Evolutionary conservation across 2,113 vertebrate genomes (phyloP).

Genomic region (Grammomys surdaster): DNA sequence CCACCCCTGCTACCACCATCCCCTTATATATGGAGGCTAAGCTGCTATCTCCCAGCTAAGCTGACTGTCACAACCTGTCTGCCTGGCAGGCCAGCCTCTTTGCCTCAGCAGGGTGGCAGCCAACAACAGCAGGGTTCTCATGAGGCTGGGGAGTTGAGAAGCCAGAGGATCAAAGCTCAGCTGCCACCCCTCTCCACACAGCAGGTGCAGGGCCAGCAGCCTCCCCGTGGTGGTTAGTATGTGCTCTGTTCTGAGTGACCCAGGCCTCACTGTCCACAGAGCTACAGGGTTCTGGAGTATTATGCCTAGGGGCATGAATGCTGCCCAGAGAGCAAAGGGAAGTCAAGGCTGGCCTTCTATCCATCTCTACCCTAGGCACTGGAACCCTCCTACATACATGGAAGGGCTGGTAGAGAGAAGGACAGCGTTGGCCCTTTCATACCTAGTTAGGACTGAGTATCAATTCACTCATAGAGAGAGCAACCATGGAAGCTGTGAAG

Average conservation of each 20-base stretch:
- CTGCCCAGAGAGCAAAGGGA: neutral
- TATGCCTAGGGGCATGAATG: neutral
- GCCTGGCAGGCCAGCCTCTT: neutral
- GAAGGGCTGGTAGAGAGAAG: neutral
- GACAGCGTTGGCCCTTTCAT: fast-evolving
- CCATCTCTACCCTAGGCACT: neutral
- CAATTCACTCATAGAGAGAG: neutral
- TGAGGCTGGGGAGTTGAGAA: neutral
- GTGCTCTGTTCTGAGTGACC: neutral
- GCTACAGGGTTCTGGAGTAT: neutral
- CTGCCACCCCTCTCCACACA: neutral
- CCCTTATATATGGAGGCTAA: neutral
- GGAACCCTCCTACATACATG: fast-evolving
- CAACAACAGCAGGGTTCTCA: neutral
- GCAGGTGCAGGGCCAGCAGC: neutral
- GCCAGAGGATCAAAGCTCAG: neutral
- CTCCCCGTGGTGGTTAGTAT: neutral
- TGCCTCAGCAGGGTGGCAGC: neutral
- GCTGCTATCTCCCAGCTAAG: neutral
- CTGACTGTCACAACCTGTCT: neutral
- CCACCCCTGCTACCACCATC: neutral
- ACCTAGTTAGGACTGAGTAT: neutral
- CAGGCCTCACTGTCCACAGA: neutral
- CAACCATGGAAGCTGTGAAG: neutral
- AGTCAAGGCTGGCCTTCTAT: neutral